These are phyloP conservation scores for Melanotaenia duboulayi DNA, from an alignment of 2,113 vertebrate species.

Conservation along the genomic window DNA sequence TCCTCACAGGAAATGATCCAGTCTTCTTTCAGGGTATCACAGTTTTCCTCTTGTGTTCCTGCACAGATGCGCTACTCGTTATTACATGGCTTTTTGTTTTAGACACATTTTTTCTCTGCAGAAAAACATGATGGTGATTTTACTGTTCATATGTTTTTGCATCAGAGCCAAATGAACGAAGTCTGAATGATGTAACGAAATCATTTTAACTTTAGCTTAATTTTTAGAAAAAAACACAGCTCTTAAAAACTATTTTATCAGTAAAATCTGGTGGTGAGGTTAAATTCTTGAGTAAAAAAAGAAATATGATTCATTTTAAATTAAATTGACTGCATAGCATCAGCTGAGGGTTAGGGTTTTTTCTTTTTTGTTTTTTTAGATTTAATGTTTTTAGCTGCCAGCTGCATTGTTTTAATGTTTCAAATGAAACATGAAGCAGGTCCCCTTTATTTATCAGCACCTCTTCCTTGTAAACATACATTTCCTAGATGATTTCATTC, in stretches of 20 bases:
- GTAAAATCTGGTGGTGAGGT: not conserved
- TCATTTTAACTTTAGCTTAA: too few species aligned
- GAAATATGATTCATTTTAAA: too few species aligned
- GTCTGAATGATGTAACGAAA: not conserved
- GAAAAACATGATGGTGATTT: not conserved
- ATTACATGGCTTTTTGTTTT: not conserved
- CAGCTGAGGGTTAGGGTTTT: too few species aligned
- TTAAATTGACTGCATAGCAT: too few species aligned
- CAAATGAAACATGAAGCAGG: conserved; percentile 4
- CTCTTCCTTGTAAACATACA: conserved; percentile 29
- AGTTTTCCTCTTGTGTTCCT: not conserved
- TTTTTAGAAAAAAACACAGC: not conserved
- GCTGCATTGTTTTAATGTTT: not conserved
- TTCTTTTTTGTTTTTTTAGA: not conserved
- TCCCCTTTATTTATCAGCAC: conserved; percentile 15
- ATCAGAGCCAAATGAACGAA: not conserved
- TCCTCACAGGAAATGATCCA: conserved; percentile 10
- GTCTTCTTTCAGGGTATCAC: conserved; percentile 13
- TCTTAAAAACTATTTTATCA: not conserved
- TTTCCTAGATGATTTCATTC: conserved; percentile 65
- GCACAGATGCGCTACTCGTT: not conserved
- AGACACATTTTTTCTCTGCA: conserved; percentile 12
- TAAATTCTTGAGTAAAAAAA: not conserved
- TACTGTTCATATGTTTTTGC: not conserved
- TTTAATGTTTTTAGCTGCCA: not conserved